Base-by-base conservation (phyloP, 2,888 invertebrate genomes). In the Eupeodes luniger region DNA sequence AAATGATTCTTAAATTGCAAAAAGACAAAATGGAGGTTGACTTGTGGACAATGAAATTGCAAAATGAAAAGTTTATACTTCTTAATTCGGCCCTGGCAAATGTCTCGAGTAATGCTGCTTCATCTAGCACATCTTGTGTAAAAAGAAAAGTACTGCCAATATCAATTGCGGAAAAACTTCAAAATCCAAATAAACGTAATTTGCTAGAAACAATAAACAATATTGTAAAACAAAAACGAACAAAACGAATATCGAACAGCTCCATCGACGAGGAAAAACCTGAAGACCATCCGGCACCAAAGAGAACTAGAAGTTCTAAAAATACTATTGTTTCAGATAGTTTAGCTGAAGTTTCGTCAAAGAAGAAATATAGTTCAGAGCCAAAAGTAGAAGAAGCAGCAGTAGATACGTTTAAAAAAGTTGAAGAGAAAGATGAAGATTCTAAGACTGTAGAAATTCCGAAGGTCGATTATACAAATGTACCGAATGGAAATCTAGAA, bases 11-110 rank as follows among this genome's bases (percentile, higher is more conserved):
- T 34, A 93, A 93, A 79, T 87, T 93, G 40, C 93, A 93, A 79
- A 93, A 92, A 16, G 93, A 93, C 55, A 93, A 93, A 89, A 92
- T 92, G 84, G 92, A 92, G 55, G 90, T 93, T 44, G 93, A 93
- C 77, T 86, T 92, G 83, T 79, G 81, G n/a, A 91, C 91, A 4
- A 91, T 93, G 70, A 92, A 93, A 77, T 61, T 93, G 69, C 93
- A 93, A 89, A 92, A 91, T 87, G 92, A 92, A 44, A 93, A 92
- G 88, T 92, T 92, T 74, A 89, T 93, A 34, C 80, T 93, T 0
- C 86, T 93, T 1, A 93, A 92, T 27, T 90, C 91, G 0, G 91
- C 91, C 0, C 90, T 92, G 69, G 90, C 91, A 0, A 90, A 89
- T 84, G 90, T 89, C 1, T 55, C 77, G 0, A 64, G 55, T 19